A percentile compares a stretch with the other conserved stretches of the same genome.
Evolutionary conservation across 2,888 invertebrate genomes (phyloP).

Genomic region (Dione juno): DNA sequence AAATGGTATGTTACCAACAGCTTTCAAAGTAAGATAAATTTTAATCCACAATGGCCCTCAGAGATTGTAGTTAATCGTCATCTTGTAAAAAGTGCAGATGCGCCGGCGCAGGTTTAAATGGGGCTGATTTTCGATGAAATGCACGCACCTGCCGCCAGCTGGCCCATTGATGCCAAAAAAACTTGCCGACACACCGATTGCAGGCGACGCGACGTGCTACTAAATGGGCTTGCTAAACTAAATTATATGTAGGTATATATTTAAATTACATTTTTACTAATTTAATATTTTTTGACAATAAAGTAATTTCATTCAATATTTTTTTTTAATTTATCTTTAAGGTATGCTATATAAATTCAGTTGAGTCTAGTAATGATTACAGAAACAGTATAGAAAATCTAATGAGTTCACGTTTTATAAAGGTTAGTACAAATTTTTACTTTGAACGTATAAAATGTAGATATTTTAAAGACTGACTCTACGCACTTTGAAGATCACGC

Average conservation of each 20-base stretch:
- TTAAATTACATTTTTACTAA: background rate
- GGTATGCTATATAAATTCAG: too few species aligned
- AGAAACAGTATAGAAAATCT: too few species aligned
- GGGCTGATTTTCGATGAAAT: conserved; percentile 53
- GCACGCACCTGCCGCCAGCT: conserved; percentile 59
- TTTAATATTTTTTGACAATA: too few species aligned
- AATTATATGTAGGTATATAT: conserved; percentile 16
- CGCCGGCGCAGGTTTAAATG: conserved; percentile 31
- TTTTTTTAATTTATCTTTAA: too few species aligned
- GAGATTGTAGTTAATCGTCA: conserved; percentile 36
- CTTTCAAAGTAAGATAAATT: conserved; percentile 15
- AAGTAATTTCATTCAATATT: too few species aligned
- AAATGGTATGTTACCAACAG: conserved; percentile 10
- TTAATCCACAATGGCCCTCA: conserved; percentile 29
- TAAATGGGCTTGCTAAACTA: conserved; percentile 18
- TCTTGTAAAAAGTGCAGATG: conserved; percentile 43
- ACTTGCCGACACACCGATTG: conserved; percentile 45
- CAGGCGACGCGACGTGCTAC: conserved; percentile 34
- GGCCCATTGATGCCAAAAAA: conserved; percentile 48
- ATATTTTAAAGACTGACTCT: too few species aligned
- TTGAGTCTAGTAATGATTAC: too few species aligned
- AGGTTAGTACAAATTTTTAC: too few species aligned
- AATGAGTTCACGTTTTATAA: too few species aligned
- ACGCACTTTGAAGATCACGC: background rate
- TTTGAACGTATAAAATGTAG: too few species aligned